These are phyloP conservation scores for Cydia pomonella DNA, from an alignment of 1,140 invertebrate species.

Conservation along the genomic window DNA sequence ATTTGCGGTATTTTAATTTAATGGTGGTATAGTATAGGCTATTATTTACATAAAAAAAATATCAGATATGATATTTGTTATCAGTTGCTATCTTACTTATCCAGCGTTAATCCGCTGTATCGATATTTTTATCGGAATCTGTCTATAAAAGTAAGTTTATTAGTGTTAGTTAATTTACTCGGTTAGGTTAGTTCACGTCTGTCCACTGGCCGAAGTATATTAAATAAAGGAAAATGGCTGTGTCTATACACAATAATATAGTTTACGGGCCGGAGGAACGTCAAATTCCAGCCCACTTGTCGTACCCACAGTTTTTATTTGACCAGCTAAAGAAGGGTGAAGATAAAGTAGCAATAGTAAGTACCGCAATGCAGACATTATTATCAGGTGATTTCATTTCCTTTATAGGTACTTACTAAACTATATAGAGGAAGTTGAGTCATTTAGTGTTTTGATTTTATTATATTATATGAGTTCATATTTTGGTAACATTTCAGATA, in stretches of 20 bases:
- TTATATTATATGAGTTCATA: too few species aligned
- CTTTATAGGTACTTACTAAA: too few species aligned
- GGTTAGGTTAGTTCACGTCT: background rate
- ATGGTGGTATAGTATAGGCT: background rate
- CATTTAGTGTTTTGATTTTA: too few species aligned
- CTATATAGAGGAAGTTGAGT: too few species aligned
- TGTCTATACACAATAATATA: slow-evolving; percentile 61
- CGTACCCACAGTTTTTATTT: slow-evolving; percentile 70
- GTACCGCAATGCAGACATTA: slow-evolving; percentile 36
- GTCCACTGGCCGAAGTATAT: background rate
- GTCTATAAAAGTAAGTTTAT: background rate
- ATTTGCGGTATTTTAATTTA: slow-evolving; percentile 13
- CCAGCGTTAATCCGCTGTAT: slow-evolving; percentile 3
- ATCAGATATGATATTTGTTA: slow-evolving; percentile 25
- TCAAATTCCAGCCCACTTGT: slow-evolving; percentile 70
- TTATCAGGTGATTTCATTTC: background rate
- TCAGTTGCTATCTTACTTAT: slow-evolving; percentile 19
- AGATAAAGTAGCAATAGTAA: slow-evolving; percentile 63
- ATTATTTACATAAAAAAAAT: slow-evolving; percentile 3
- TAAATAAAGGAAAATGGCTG: slow-evolving; percentile 49
- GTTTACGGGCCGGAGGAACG: slow-evolving; percentile 67
- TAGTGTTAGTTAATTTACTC: background rate
- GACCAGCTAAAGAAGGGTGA: slow-evolving; percentile 69
- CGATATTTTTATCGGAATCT: slow-evolving; percentile 20
- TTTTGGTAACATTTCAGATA: too few species aligned